Base-by-base conservation (phyloP, 2,888 invertebrate genomes). In the Netelia melanura region DNA sequence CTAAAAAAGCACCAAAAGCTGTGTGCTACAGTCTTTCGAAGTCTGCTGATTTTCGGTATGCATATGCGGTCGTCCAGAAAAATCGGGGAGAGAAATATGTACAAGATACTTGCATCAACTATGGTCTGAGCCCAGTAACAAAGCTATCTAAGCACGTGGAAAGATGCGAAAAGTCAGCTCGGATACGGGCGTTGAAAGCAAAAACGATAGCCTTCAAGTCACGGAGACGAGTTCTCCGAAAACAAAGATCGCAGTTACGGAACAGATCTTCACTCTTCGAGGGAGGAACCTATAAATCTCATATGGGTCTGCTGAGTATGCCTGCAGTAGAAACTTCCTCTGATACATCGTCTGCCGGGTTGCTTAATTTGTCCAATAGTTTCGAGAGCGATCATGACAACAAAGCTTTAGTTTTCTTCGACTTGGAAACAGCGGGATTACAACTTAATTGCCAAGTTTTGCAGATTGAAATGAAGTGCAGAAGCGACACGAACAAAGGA, bases 61-160 rank as follows among this genome's bases (percentile, higher is more conserved):
- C 81, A 43, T 68, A 58, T 64, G 61, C 86, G 3, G 85, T 86
- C 8, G 71, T 62, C 30, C 85, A 88, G n/a, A 88, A 87, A 62
- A 87, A 87, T 75, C 5, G 11, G 56, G 86, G 86, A 14, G 78
- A 84, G 23, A 48, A 74, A 61, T 88, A 86, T 67, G 71, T 87
- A 21, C 68, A 67, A 52, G 61, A 83, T n/a, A 65, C 67, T 1
- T 44, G 74, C 9, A 23, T 68, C 25, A 30, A 62, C 30, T 17
- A 65, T 6, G 10, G 38, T 21, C 44, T 84, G 21, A 70, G 65
- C 64, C 44, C 78, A 5, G 81, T 68, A 62, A 8, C 25, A 43
- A 52, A 70, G 10, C 44, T 65, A n/a, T 56, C 72, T 5, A 78
- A 78, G 44, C 77, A 72, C 38, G 44, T 83, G 1, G 44, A 70